Base-by-base conservation (phyloP, 1,140 invertebrate species). In the Aphelenchoides avenae region DNA sequence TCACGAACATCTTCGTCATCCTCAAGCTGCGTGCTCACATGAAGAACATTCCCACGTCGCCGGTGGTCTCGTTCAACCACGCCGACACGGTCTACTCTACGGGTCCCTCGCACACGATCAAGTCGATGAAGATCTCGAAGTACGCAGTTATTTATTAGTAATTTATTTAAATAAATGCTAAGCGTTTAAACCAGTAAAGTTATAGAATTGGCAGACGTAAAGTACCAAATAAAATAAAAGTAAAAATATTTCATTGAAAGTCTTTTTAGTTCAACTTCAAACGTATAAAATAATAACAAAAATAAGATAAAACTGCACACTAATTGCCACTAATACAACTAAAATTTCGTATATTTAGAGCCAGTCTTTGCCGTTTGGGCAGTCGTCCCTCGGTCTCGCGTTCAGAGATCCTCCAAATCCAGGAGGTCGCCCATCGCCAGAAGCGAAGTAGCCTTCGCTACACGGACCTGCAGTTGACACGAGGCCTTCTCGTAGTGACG, bases 31-130 rank as follows among this genome's bases (percentile, higher is more conserved):
- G 71, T 26, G 49, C 34, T 24, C 68, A 75, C 36, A 29, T 71
- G 2, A 75, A 73, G 42, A 46, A 46, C 34, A 69, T 71, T 33
- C 65, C 52, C 9, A 5, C 31, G n/a, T 71, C 66, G n/a, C 70
- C 71, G 13, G 59, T 60, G n/a, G 71, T 72, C 0, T 68, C 67
- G 6, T 72, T 71, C 64, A 71, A 74, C 43, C 73, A 66, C 26
- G 71, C 66, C 0, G 69, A 71, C 54, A 54, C 64, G 4, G 71
- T 71, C 5, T 61, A 68, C 27, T 61, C 71, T 4, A 71, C 71
- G 29, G 68, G 64, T 13, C 57, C 53, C 13, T 53, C 59, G 18
- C 62, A 65, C 31, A 65, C 65, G 1, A 52, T 68, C 20, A 69
- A 66, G 36, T 71, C 62, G 3, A 54, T 44, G 20, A 66, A 70